Evolutionary conservation across 2,113 vertebrate genomes (phyloP), one percentile per base, ranked within the genome.

Genomic region (Salvator merianae): DNA sequence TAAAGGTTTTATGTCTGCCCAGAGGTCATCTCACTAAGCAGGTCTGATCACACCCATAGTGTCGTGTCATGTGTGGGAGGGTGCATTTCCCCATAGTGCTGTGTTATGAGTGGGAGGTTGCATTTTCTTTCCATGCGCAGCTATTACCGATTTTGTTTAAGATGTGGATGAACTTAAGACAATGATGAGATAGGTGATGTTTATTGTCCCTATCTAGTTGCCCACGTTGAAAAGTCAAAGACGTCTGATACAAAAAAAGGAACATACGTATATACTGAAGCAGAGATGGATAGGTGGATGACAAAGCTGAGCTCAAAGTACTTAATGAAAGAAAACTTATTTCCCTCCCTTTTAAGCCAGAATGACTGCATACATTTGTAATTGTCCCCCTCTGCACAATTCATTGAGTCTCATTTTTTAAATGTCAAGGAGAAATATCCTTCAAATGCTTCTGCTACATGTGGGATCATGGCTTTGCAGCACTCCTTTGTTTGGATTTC

Each of bases 391-490:
- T 90, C 63, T 90, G 72, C 75, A 92, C 89, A 95, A 93, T 12
- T 90, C 91, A 92, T 83, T 91, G 90, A 94, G 91, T 77, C 87
- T 93, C 88, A 84, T 88, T 86, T 89, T 88, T 84, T 92, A 93
- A 94, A 94, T 89, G 81, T 93, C 91, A 94, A 84, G 89, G 83
- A 93, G 93, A 95, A 94, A 93, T 90, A 93, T 86, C 90, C 68
- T 93, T 94, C 77, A 94, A 93, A 91, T 81, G n/a, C 26, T 89
- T 92, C 77, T 69, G 90, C 87, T 92, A 92, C 92, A 92, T 50
- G 50, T n/a, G 88, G 28, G 93, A 91, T 81, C 92, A 89, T 85
- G 90, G 89, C 73, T 1, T 50, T 80, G 47, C 55, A 28, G 22
- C 74, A 71, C 70, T 71, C 12, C 2, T 84, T 94, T 93, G 24